Evolutionary conservation across 2,888 invertebrate genomes (phyloP), one percentile per base, ranked within the genome.

Genomic region (Leucophenga montana): DNA sequence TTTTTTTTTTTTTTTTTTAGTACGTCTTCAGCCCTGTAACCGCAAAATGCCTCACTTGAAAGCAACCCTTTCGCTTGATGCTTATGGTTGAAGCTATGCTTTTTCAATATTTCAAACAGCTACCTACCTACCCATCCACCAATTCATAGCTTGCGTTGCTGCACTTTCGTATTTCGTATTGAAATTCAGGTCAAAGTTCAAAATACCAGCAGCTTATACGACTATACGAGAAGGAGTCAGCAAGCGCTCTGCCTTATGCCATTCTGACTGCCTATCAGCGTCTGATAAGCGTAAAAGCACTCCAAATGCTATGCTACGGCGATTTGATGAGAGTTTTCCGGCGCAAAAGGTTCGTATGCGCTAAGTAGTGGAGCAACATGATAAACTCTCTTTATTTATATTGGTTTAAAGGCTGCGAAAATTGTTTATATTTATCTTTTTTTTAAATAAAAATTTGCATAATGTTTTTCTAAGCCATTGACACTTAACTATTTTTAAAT

Each of bases 141-240:
- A 18, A 14, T 48, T 53, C 16, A 9, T 22, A 33, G 14, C 56
- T 56, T 56, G 22, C 31, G 53, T 50, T 4, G 66, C 27, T 56
- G 33, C 66, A 57, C 8, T 57, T 57, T n/a, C n/a, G n/a, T 50
- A n/a, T 18, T 64, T 69, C 57, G 5, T 14, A 69, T 73, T 73
- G 71, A 73, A 72, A 78, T 76, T 76, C 73, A 59, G 78, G 78
- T 78, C 78, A 78, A 75, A 78, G 78, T 78, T 76, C 76, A 77
- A 39, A 46, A 44, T 20, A 46, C 48, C 62, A 48, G 39, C 3
- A 39, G 39, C 39, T 39, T 3, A 3, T 11, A 8, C 27, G 2
- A 4, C 27, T 39, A 8, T 8, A n/a, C n/a, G n/a, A n/a, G n/a
- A n/a, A n/a, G n/a, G n/a, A 9, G 20, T n/a, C n/a, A 53, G 22